A percentile compares a stretch with the other conserved stretches of the same genome.
phyloP scores from a whole-genome alignment of 2,888 invertebrate species.

The Xanthorhoe designata region DNA sequence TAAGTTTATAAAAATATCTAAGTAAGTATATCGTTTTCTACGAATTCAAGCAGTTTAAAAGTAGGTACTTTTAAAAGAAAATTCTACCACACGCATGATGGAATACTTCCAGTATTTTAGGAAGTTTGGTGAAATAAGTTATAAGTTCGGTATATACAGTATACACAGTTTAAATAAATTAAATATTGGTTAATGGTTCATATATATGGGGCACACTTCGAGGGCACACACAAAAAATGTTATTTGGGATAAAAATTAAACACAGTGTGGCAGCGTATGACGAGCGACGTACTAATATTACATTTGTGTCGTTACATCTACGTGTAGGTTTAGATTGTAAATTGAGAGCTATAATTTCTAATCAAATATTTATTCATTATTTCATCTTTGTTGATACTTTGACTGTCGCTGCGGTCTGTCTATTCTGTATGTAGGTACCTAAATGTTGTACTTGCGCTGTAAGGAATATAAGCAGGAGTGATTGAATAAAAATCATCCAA shows the following conservation, averaged over 20 bases:
- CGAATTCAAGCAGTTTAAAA: slow-evolving; percentile 55
- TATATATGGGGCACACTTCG: slow-evolving; percentile 52
- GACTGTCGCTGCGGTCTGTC: not conserved
- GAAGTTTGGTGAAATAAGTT: slow-evolving; percentile 58
- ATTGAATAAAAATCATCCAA: not conserved
- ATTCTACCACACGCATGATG: slow-evolving; percentile 40
- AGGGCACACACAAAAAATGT: slow-evolving; percentile 61
- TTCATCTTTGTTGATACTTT: not conserved
- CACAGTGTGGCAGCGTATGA: slow-evolving; percentile 83
- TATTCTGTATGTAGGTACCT: not conserved
- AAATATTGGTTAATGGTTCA: slow-evolving; percentile 42
- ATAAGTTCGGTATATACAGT: slow-evolving; percentile 20
- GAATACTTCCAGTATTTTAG: slow-evolving; percentile 64
- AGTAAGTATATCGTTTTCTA: slow-evolving; percentile 43
- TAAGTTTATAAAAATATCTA: slow-evolving; percentile 31
- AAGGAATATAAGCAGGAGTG: not conserved
- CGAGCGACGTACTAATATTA: slow-evolving; percentile 73
- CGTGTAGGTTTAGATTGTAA: slow-evolving; percentile 8
- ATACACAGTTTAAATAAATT: slow-evolving; percentile 32
- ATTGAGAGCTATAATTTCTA: not conserved
- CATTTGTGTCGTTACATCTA: slow-evolving; percentile 42
- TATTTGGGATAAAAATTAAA: slow-evolving; percentile 69
- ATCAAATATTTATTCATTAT: not conserved
- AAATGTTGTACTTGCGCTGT: not conserved
- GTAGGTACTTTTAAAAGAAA: slow-evolving; percentile 34